Evolutionary conservation across 1,140 invertebrate genomes (phyloP).

Genomic region (Riptortus pedestris): DNA sequence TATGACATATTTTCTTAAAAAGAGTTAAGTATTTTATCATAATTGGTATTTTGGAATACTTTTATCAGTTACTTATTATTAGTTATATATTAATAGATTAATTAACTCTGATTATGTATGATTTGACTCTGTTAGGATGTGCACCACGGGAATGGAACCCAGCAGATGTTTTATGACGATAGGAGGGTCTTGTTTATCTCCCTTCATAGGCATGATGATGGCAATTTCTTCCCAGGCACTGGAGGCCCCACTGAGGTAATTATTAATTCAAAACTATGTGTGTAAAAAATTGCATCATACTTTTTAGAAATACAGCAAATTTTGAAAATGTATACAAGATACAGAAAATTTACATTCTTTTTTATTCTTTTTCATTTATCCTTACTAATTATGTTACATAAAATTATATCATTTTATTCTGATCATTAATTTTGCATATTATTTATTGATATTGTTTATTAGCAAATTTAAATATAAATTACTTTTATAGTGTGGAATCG

Average conservation of each 20-base stretch:
- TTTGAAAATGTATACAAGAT: neutral
- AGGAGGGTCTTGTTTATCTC: constrained; percentile 90
- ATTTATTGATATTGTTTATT: too few species aligned
- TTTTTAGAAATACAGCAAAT: too few species aligned
- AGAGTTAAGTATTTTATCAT: too few species aligned
- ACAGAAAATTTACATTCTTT: neutral
- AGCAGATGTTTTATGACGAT: constrained; percentile 96
- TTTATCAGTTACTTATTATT: too few species aligned
- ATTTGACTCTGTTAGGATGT: too few species aligned
- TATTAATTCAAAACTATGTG: constrained; percentile 7
- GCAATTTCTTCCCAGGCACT: constrained; percentile 98
- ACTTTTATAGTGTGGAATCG: constrained; percentile 61
- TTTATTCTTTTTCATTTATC: neutral
- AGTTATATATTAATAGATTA: too few species aligned
- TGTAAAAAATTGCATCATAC: constrained; percentile 6
- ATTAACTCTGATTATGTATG: too few species aligned
- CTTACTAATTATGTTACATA: neutral
- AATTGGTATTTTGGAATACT: too few species aligned
- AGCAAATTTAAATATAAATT: too few species aligned
- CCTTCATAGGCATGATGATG: constrained; percentile 97
- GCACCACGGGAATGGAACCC: constrained; percentile 98
- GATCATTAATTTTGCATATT: too few species aligned
- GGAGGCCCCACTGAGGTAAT: constrained; percentile 71
- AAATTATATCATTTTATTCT: neutral
- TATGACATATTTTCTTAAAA: too few species aligned